phyloP scores from a whole-genome alignment of 2,888 invertebrate species.

The Gasteruption jaculator region DNA sequence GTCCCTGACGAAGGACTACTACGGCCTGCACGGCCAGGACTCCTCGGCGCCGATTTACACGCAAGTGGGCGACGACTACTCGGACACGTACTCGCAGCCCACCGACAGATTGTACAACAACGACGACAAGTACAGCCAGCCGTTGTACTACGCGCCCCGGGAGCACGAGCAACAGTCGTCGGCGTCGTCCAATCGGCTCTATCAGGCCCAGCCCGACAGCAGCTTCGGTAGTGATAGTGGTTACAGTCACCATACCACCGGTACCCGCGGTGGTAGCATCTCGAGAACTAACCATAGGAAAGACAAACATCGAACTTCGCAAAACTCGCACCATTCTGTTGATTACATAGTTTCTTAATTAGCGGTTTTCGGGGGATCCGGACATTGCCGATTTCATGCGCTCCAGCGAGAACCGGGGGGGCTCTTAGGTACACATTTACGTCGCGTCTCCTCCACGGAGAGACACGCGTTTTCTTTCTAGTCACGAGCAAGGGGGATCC shows the following conservation, averaged over 20 bases:
- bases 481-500: too few relatives aligned
- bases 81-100: constrained; percentile 46
- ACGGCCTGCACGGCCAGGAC: constrained; percentile 39
- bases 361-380: neutral
- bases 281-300: constrained; percentile 40
- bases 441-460: neutral
- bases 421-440: neutral
- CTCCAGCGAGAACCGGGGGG: too few relatives aligned
- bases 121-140: constrained; percentile 43
- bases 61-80: constrained; percentile 41
- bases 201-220: constrained; percentile 53
- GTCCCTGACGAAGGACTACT: too few relatives aligned
- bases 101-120: constrained; percentile 39
- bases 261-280: constrained; percentile 55
- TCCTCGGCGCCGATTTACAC: constrained; percentile 37
- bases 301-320: constrained; percentile 43
- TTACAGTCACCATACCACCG: constrained; percentile 76
- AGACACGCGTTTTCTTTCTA: too few relatives aligned
- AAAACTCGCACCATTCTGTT: constrained; percentile 42
- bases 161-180: constrained; percentile 37
- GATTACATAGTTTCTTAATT: constrained; percentile 45
- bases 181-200: constrained; percentile 38
- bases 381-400: neutral
- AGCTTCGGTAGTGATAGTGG: constrained; percentile 83
- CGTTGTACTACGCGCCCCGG: constrained; percentile 41